phyloP scores from a whole-genome alignment of 2,797 vertebrate genomes.

The Hylomyscus alleni region DNA sequence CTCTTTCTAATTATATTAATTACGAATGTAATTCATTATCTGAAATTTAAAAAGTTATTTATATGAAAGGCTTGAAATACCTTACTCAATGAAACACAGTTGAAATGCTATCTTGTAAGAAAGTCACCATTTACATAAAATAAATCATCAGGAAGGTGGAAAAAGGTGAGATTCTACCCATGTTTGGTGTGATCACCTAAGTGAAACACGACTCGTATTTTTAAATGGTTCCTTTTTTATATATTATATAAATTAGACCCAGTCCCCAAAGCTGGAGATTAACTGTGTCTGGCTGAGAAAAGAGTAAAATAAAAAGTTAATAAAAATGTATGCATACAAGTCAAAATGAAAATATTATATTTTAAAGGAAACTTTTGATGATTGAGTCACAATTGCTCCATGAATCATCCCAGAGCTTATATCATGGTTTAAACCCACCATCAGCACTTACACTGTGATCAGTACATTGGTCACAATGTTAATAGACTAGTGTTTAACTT shows the following conservation, averaged over 20 bases:
- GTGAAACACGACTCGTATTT: constrained; percentile 1
- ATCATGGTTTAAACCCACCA: background rate
- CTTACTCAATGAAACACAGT: background rate
- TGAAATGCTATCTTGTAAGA: background rate
- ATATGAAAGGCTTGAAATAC: background rate
- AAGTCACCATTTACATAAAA: background rate
- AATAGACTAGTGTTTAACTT: constrained; percentile 4
- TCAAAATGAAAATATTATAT: background rate
- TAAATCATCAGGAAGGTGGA: background rate
- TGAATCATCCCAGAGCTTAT: background rate
- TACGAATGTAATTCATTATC: background rate
- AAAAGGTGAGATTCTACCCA: background rate
- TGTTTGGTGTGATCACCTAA: background rate
- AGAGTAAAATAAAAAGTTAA: constrained; percentile 6
- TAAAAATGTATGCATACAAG: constrained; percentile 12
- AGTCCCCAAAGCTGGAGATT: background rate
- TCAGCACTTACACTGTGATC: background rate
- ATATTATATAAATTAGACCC: constrained; percentile 28
- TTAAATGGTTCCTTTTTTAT: background rate
- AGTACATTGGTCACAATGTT: background rate
- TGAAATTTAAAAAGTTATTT: background rate
- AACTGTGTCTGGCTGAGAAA: constrained; percentile 23
- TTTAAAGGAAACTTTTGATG: background rate
- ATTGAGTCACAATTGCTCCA: background rate
- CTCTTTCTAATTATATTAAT: background rate